Percentiles rank a stretch among this genome's conserved stretches.
phyloP scores from a whole-genome alignment of 2,113 vertebrate genomes.

The Damaliscus lunatus region DNA sequence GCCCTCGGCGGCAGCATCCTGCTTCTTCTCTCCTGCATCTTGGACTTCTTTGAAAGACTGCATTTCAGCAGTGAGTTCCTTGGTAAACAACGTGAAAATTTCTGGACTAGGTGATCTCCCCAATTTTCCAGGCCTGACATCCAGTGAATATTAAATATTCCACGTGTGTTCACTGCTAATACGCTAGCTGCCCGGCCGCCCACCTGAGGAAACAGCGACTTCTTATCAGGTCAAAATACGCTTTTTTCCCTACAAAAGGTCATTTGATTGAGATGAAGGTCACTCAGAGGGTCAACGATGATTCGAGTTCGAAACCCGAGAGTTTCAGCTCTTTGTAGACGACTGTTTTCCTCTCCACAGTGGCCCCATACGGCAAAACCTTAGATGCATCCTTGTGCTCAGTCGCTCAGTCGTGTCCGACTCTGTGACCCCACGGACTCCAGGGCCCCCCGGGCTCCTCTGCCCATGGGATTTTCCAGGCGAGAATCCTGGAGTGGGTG shows the following conservation, averaged over 20 bases:
- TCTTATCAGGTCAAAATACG: not conserved
- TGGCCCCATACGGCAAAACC: not conserved
- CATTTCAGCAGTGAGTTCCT: not conserved
- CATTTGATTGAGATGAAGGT: not conserved
- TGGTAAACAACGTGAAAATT: not conserved
- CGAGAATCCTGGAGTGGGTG: not conserved
- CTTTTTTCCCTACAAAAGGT: not conserved
- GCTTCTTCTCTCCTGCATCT: not conserved
- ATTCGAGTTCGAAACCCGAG: not conserved
- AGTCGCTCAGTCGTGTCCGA: fast-evolving
- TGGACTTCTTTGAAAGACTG: not conserved
- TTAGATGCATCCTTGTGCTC: not conserved
- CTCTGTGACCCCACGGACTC: not conserved
- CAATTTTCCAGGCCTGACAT: not conserved
- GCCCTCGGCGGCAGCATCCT: not conserved
- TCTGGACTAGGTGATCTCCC: not conserved
- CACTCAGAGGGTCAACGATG: not conserved
- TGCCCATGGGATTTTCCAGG: not conserved
- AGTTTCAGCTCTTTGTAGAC: not conserved
- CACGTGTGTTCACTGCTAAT: not conserved
- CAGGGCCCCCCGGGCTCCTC: not conserved
- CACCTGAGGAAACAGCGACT: no score
- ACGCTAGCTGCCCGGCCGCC: not conserved
- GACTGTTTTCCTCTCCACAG: not conserved
- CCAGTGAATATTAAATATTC: not conserved